Conservation (phyloP, 2,888 invertebrate genomes). For the Oasisia sp. region DNA sequence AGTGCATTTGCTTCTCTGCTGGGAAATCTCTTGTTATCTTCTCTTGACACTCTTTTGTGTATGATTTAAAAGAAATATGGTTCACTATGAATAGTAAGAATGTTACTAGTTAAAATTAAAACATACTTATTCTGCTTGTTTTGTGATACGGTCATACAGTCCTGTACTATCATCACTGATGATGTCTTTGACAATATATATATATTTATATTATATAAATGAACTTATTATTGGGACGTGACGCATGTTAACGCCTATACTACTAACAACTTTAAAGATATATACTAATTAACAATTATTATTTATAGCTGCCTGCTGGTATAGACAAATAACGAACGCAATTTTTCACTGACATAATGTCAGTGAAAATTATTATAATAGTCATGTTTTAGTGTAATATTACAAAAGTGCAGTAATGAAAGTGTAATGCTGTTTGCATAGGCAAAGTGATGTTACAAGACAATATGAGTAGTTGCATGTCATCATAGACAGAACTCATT, state of each 20-base stretch:
- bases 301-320: neutral
- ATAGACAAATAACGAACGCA: neutral
- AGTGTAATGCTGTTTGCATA: neutral
- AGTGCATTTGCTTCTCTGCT: conserved; percentile 12
- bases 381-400: neutral
- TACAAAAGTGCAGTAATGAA: neutral
- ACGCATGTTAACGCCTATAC: too few relatives aligned
- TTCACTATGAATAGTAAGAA: neutral
- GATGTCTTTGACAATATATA: neutral
- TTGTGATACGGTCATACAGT: neutral
- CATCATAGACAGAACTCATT: neutral
- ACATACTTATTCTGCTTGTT: neutral
- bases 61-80: conserved; percentile 9
- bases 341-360: neutral
- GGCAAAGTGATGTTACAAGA: neutral
- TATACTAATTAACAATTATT: too few relatives aligned
- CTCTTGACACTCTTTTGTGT: neutral
- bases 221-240: too few relatives aligned
- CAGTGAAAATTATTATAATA: too few relatives aligned
- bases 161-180: neutral
- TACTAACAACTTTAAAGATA: too few relatives aligned
- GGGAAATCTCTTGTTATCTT: neutral
- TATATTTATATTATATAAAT: neutral
- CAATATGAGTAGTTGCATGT: neutral
- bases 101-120: neutral